Evolutionary conservation across 1,140 invertebrate genomes (phyloP).

Genomic region (Cherax quadricarinatus): DNA sequence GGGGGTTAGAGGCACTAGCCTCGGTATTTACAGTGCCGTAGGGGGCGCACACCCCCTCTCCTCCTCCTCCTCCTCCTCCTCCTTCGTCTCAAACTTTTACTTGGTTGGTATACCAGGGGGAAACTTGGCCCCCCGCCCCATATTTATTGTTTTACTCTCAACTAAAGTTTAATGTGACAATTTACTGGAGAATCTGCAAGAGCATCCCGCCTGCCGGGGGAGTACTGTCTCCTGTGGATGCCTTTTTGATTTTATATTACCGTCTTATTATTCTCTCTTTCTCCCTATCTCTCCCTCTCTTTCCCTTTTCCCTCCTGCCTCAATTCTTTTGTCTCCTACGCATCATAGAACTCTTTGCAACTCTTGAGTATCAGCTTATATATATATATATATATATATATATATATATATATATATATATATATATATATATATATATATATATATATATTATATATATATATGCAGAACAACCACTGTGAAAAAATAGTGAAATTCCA

Average conservation of each 20-base stretch:
- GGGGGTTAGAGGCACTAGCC: conserved; percentile 6
- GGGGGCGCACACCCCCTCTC: background rate
- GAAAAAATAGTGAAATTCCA: too few species aligned
- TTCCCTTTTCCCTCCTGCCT: background rate
- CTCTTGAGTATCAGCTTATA: too few species aligned
- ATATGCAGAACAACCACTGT: too few species aligned
- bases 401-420: too few species aligned
- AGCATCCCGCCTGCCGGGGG: background rate
- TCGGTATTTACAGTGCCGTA: conserved; percentile 33
- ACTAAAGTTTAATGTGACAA: conserved; percentile 45
- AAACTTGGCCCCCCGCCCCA: conserved; percentile 9
- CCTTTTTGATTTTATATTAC: too few species aligned
- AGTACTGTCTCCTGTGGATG: too few species aligned
- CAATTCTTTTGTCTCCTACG: background rate
- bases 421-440: too few species aligned
- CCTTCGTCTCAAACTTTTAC: conserved; percentile 44
- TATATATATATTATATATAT: too few species aligned
- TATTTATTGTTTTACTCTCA: conserved; percentile 44
- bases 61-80: conserved; percentile 15
- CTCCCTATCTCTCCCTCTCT: too few species aligned
- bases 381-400: too few species aligned
- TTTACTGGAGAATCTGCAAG: conserved; percentile 33
- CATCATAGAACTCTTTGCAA: too few species aligned
- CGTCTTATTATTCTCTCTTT: too few species aligned
- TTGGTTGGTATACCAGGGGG: conserved; percentile 1